Conservation (phyloP, 2,888 invertebrate genomes). For the Synanthedon vespiformis region DNA sequence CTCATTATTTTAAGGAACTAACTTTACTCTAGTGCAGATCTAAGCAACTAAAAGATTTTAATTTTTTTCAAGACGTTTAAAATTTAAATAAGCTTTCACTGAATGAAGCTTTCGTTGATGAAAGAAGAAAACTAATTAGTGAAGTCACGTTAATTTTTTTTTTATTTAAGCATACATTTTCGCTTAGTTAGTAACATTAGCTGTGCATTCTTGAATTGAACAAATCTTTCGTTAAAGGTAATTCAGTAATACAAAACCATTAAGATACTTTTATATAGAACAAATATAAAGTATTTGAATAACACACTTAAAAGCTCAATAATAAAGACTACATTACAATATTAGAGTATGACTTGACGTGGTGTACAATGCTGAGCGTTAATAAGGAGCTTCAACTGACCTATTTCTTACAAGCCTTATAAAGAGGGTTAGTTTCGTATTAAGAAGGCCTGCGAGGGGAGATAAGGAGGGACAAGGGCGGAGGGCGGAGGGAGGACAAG, state of each 20-base stretch:
- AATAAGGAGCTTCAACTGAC: constrained; percentile 35
- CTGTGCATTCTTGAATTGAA: too few species aligned
- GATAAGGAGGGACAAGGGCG: constrained; percentile 30
- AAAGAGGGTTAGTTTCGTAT: constrained; percentile 37
- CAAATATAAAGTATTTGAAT: too few species aligned
- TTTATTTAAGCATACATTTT: too few species aligned
- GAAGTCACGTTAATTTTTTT: neutral
- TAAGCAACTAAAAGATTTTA: constrained; percentile 1
- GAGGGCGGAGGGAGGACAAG: constrained; percentile 18
- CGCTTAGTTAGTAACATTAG: too few species aligned
- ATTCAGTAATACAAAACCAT: too few species aligned
- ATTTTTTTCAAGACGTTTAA: neutral
- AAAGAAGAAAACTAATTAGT: neutral
- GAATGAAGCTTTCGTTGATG: neutral
- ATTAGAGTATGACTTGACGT: too few species aligned
- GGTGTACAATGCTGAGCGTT: constrained; percentile 14
- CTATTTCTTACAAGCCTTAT: constrained; percentile 29
- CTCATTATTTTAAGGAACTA: neutral
- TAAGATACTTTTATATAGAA: too few species aligned
- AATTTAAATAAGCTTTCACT: neutral
- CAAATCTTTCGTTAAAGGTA: too few species aligned
- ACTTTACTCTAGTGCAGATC: neutral
- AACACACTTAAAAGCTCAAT: too few species aligned
- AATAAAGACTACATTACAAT: too few species aligned
- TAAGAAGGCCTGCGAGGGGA: constrained; percentile 48